Percentiles rank a stretch among this genome's conserved stretches.
phyloP scores from a whole-genome alignment of 2,113 vertebrate genomes.

The Columba janthina region DNA sequence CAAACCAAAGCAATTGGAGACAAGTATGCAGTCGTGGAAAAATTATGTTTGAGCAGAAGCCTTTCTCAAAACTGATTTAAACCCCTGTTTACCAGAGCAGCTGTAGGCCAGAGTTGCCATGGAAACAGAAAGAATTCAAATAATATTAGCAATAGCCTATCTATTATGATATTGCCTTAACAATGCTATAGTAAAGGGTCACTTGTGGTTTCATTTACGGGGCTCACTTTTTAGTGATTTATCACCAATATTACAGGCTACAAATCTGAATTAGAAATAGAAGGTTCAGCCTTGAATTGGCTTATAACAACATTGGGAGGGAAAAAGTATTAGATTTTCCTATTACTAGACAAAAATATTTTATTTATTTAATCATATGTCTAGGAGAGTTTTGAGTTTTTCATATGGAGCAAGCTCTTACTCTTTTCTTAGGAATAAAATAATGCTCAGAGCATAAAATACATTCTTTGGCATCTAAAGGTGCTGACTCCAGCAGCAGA shows the following conservation, averaged over 20 bases:
- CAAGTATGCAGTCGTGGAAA: background rate
- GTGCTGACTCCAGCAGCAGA: background rate
- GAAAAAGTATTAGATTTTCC: background rate
- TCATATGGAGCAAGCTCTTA: background rate
- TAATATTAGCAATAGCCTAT: constrained; percentile 61
- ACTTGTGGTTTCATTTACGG: constrained; percentile 45
- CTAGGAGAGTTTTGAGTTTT: background rate
- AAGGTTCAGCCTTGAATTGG: background rate
- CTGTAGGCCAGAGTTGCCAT: constrained; percentile 29
- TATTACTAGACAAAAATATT: background rate
- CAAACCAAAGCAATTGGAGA: background rate
- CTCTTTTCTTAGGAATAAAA: background rate
- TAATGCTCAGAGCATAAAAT: background rate
- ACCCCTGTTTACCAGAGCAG: constrained; percentile 53
- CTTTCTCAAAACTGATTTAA: constrained; percentile 58
- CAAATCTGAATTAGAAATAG: constrained; percentile 1
- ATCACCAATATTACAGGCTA: background rate
- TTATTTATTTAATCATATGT: background rate
- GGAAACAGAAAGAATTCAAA: constrained; percentile 66
- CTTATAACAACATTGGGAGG: background rate
- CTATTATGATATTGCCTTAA: constrained; percentile 45
- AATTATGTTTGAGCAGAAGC: constrained; percentile 41
- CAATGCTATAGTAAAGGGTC: background rate
- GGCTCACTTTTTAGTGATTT: constrained; percentile 26
- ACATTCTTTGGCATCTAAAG: background rate